Conservation (phyloP, 2,113 vertebrate species). For the Mola mola region DNA sequence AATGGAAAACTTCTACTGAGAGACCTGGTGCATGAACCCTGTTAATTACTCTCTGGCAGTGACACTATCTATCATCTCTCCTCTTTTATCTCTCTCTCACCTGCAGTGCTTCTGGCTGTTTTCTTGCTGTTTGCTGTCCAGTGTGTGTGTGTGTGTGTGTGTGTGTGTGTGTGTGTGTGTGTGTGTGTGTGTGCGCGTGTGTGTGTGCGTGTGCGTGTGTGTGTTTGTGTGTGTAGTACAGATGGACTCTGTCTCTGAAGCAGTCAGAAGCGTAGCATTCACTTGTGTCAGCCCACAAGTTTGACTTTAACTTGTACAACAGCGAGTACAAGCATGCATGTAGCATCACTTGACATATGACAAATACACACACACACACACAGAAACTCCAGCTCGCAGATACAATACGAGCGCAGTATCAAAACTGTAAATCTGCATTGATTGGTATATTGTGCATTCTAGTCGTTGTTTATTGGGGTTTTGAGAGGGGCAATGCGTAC, state of each 20-base stretch:
- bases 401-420: too few relatives aligned
- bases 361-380: constrained; percentile 35
- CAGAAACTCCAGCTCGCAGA: too few relatives aligned
- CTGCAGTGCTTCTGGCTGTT: constrained; percentile 31
- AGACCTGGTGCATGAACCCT: too few relatives aligned
- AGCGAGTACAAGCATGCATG: too few relatives aligned
- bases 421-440: too few relatives aligned
- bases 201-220: background rate
- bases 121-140: constrained; percentile 35
- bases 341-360: constrained; percentile 53
- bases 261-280: constrained; percentile 53
- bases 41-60: constrained; percentile 58
- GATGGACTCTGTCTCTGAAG: constrained; percentile 61
- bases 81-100: constrained; percentile 46
- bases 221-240: constrained; percentile 38
- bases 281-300: constrained; percentile 51
- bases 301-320: constrained; percentile 38
- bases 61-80: constrained; percentile 39
- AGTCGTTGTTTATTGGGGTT: too few relatives aligned
- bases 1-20: constrained; percentile 25
- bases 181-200: too few relatives aligned
- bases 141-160: constrained; percentile 12
- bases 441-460: too few relatives aligned
- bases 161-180: constrained; percentile 5
- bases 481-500: background rate